Evolutionary conservation across 1,140 invertebrate species (phyloP), one percentile per base, ranked within the genome.

Genomic region (Micrasema minimum): DNA sequence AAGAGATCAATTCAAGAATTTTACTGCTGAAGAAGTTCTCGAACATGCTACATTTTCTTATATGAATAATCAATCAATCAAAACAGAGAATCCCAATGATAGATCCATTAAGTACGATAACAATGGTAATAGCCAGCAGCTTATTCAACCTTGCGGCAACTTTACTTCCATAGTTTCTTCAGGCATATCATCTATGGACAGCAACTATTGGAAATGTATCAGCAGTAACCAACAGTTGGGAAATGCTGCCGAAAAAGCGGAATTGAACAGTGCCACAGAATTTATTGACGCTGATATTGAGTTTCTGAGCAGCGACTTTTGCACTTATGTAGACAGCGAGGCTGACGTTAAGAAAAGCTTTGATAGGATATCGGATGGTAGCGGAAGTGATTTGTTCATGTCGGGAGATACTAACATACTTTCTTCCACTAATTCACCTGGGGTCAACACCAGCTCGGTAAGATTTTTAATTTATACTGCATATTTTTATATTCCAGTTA

Each of bases 331-430:
- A 41, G 83, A 85, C 51, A 84, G 82, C 76, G 83, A 85, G 57
- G 81, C 83, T 4, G 83, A 85, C 71, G 83, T 82, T 1, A 81
- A 83, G 48, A 85, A 85, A 75, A 83, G 82, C 20, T 84, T 85
- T 61, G 82, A 85, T 67, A 84, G 83, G 71, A 69, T 85, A 46
- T 83, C 83, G 11, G 73, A 75, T 62, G 73, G 73, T 3, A 48
- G 64, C 3, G 59, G 59, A 16, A 41, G 59, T 1, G 57, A 70
- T 46, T 45, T 74, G 37, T 66, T 62, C 41, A 53, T 46, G 43
- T 43, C 62, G 1, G 38, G 5, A 20, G 53, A 57, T 31, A 53
- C 53, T 64, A 38, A 66, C 18, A 23, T 20, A 9, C 31, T 48
- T 43, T 67, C 66, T 57, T 12, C 46, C 1, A 5, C 43, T 16